phyloP scores from a whole-genome alignment of 2,113 vertebrate species.

The Eublepharis macularius region DNA sequence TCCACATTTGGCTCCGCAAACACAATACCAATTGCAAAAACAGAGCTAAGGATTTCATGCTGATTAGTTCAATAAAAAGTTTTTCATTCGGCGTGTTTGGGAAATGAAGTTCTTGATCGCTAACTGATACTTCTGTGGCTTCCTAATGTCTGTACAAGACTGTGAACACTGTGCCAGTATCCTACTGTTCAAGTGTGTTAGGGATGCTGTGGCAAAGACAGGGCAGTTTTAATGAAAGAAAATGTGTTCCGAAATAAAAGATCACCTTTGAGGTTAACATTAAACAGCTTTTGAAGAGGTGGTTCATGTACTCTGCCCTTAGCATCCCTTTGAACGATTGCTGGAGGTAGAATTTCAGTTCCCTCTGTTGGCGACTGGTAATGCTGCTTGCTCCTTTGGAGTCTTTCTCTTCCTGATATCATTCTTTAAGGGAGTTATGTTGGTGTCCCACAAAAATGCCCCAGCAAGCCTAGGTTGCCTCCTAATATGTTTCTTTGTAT shows the following conservation, averaged over 20 bases:
- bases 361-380: neutral
- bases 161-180: constrained; percentile 75
- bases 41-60: constrained; percentile 87
- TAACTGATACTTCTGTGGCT: constrained; percentile 77
- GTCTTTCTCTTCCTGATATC: too few species aligned
- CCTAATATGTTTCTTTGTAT: neutral
- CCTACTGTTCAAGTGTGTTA: constrained; percentile 66
- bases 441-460: neutral
- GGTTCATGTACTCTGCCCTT: neutral
- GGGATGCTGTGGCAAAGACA: constrained; percentile 37
- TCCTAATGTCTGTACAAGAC: constrained; percentile 78
- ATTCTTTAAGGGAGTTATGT: neutral
- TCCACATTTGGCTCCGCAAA: constrained; percentile 94
- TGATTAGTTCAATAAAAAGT: constrained; percentile 92
- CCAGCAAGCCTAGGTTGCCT: neutral
- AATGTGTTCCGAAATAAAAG: constrained; percentile 26
- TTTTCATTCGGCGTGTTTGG: constrained; percentile 94
- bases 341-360: neutral
- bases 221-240: constrained; percentile 37
- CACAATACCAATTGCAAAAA: constrained; percentile 90
- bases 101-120: constrained; percentile 86
- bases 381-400: neutral
- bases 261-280: constrained; percentile 26
- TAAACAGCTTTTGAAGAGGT: neutral
- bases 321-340: neutral